Conservation (phyloP, 1,140 invertebrate species). For the Cepaea nemoralis region DNA sequence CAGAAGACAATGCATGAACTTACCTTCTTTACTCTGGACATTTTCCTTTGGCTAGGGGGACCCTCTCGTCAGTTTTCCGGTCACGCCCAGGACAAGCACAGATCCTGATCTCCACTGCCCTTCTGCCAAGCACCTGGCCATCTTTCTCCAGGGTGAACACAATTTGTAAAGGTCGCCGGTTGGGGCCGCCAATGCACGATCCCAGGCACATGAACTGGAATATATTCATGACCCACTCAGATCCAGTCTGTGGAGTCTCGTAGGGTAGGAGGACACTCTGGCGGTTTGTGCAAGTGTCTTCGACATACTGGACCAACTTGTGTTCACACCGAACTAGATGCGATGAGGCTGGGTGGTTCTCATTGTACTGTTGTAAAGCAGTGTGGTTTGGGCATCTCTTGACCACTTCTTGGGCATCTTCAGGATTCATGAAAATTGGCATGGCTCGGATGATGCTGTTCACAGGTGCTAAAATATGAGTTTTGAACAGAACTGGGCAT, state of each 20-base stretch:
- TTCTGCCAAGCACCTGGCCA: no score
- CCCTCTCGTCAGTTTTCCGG: conserved; percentile 79
- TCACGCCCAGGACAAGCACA: conserved; percentile 88
- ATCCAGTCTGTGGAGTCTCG: conserved; percentile 76
- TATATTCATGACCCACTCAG: conserved; percentile 77
- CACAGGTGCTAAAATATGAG: conserved; percentile 52
- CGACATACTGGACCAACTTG: conserved; percentile 73
- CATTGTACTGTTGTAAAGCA: conserved; percentile 65
- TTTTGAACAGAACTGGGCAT: conserved; percentile 74
- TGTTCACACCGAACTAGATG: conserved; percentile 77
- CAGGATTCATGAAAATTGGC: conserved; percentile 76
- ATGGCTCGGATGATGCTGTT: conserved; percentile 74
- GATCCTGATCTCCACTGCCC: conserved; percentile 79
- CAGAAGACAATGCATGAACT: no score
- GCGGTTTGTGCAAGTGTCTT: conserved; percentile 72
- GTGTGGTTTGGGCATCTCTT: conserved; percentile 76
- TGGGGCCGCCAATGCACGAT: conserved; percentile 84
- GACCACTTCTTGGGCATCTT: conserved; percentile 76
- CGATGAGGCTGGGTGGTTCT: conserved; percentile 68
- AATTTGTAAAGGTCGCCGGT: conserved; percentile 81
- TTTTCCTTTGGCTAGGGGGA: no score
- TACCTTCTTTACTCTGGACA: no score
- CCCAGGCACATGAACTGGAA: conserved; percentile 86
- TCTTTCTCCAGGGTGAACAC: no score
- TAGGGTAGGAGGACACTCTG: conserved; percentile 77